Evolutionary conservation across 2,888 invertebrate genomes (phyloP), one percentile per base, ranked within the genome.

Genomic region (Eupithecia subfuscata): DNA sequence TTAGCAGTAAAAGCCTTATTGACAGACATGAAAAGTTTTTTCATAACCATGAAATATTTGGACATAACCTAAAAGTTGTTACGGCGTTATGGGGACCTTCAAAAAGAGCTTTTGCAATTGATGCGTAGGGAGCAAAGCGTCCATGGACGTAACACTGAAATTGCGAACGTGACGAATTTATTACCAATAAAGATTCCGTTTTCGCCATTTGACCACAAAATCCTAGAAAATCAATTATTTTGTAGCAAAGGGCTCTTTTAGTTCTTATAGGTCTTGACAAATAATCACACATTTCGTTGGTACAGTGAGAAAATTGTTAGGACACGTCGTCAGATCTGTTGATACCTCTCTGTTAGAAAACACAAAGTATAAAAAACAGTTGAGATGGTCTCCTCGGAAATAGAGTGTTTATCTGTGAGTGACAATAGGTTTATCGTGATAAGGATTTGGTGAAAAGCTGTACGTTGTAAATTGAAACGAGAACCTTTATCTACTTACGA

Each of bases 281-380:
- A 65, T 73, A 60, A 25, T 68, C 72, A 64, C 64, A 72, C 71
- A 68, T 70, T 73, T 76, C 40, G 60, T 73, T 48, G 79, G 76
- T 79, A 80, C 75, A 78, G 75, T 78, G 74, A 78, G 82, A 83
- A 85, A 85, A 84, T 84, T 84, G 83, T 85, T 80, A 82, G 81
- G 84, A 86, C 82, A 85, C 70, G 73, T 37, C 34, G 79, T 76
- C 75, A 9, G 40, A 40, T 78, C 82, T 82, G 82, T 79, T 83
- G 80, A 83, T 82, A 82, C 75, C 9, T 69, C n/a, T 63, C 37
- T 48, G 64, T 64, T 45, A 45, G 30, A 34, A 63, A 69, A 70
- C 43, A 52, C 45, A 40, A 43, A 45, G 45, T 18, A 73, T 45
- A 30, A 63, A 34, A 37, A n/a, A 64, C n/a, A n/a, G n/a, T n/a